Evolutionary conservation across 2,888 invertebrate species (phyloP).

Genomic region (Chrysopilus asiliformis): DNA sequence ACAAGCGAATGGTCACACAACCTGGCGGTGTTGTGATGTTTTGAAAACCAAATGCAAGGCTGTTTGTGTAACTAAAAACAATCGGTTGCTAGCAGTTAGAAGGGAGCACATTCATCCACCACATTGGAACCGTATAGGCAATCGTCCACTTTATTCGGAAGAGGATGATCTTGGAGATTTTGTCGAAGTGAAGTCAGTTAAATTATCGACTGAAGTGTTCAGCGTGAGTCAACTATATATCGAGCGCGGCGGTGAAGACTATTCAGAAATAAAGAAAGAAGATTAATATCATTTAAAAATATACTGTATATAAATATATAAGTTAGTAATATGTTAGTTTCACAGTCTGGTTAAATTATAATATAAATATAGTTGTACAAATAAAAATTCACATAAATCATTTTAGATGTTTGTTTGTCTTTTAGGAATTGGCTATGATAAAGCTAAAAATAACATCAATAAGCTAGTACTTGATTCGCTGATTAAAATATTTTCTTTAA

Average conservation of each 20-base stretch:
- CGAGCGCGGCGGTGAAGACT: constrained; percentile 10
- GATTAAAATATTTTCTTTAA: too few relatives aligned
- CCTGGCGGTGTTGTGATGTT: constrained; percentile 35
- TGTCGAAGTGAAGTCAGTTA: constrained; percentile 29
- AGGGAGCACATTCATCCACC: constrained; percentile 30
- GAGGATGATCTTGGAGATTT: constrained; percentile 34
- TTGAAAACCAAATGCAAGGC: constrained; percentile 34
- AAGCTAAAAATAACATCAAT: too few relatives aligned
- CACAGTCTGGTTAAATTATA: too few relatives aligned
- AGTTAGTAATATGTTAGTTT: too few relatives aligned
- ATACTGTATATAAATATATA: too few relatives aligned
- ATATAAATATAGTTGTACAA: too few relatives aligned
- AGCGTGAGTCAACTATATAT: constrained; percentile 24
- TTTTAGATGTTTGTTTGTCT: too few relatives aligned
- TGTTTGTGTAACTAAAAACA: constrained; percentile 33
- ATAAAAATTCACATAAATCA: too few relatives aligned
- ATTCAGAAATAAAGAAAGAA: too few relatives aligned
- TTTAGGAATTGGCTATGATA: too few relatives aligned
- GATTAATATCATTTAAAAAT: too few relatives aligned
- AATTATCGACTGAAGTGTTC: constrained; percentile 24
- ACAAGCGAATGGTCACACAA: constrained; percentile 36
- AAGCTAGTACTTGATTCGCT: too few relatives aligned
- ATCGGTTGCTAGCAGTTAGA: constrained; percentile 26
- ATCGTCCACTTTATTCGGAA: constrained; percentile 27
- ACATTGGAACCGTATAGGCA: constrained; percentile 29